Evolutionary conservation across 2,888 invertebrate genomes (phyloP), one percentile per base, ranked within the genome.

Genomic region (Protodeltote pygarga): DNA sequence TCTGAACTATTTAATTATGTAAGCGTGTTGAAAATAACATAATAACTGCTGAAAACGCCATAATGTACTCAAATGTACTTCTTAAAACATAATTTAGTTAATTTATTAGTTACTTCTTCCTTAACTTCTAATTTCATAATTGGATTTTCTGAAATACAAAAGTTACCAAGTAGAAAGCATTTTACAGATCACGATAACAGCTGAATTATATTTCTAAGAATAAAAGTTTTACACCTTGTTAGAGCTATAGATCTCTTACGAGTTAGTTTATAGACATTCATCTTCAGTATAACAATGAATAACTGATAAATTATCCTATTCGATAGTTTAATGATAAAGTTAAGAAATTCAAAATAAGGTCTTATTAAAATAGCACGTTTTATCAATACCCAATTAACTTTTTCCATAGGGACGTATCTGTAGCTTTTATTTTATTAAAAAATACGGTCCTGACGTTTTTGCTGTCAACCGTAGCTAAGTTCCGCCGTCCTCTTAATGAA

Each of bases 401-500:
- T 13, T 17, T 10, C 24, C 6, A 13, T 13, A 17, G 3, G 5
- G 13, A 20, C 4, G 1, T 10, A 21, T 15, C 5, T 23, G 17
- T 33, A 28, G 5, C 5, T 13, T 31, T 23, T n/a, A n/a, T n/a
- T n/a, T n/a, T n/a, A n/a, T n/a, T n/a, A n/a, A n/a, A n/a, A n/a
- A n/a, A n/a, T n/a, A n/a, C 5, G 19, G 25, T 15, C 19, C 11
- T 5, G 3, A 24, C 9, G 4, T 25, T 28, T 21, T 27, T 13
- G 6, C 28, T 34, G 24, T 3, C 8, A 17, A 35, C 5, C 16
- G 10, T 14, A 14, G 16, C 16, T 3, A 17, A 13, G 15, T 13
- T 29, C 19, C 16, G 13, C 13, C 29, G 37, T 11, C 28, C 33
- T 32, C 37, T 13, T 57, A 57, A 57, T 59, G 21, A 40, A 9